Percentiles rank a stretch among this genome's conserved stretches.
phyloP scores from a whole-genome alignment of 2,888 invertebrate genomes.

The Caradrina kadenii region DNA sequence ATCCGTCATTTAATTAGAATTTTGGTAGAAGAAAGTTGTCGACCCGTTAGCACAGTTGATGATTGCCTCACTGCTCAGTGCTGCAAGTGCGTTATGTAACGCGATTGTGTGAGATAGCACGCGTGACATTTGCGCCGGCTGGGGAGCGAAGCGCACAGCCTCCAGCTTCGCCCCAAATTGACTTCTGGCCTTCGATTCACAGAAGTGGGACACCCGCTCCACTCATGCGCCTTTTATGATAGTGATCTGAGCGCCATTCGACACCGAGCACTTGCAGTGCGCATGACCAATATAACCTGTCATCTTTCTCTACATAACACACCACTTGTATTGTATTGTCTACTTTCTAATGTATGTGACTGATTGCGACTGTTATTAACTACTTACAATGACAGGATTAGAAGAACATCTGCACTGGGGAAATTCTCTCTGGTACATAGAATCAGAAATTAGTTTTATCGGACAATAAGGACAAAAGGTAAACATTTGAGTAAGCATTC shows the following conservation, averaged over 20 bases:
- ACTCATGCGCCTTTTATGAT: constrained; percentile 71
- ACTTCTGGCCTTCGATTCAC: constrained; percentile 81
- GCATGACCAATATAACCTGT: constrained; percentile 67
- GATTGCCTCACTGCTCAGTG: constrained; percentile 57
- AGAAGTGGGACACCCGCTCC: constrained; percentile 78
- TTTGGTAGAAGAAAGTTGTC: constrained; percentile 62
- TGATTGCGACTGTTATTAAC: constrained; percentile 40
- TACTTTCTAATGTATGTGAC: constrained; percentile 63
- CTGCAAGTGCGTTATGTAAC: constrained; percentile 75
- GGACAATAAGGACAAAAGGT: neutral
- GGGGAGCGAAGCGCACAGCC: constrained; percentile 76
- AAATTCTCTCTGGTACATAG: neutral
- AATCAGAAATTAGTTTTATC: neutral
- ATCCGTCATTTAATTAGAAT: constrained; percentile 67
- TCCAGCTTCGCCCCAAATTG: constrained; percentile 81
- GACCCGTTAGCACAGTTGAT: constrained; percentile 61
- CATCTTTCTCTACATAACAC: constrained; percentile 60
- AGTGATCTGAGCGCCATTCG: constrained; percentile 67
- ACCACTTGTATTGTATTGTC: constrained; percentile 58
- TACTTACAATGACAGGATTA: constrained; percentile 25
- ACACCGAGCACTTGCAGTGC: constrained; percentile 66
- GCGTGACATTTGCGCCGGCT: constrained; percentile 81
- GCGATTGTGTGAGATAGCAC: constrained; percentile 75
- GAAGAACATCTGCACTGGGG: constrained; percentile 13
- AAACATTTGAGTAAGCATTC: neutral